Percentiles rank a stretch among this genome's conserved stretches.
Conservation (phyloP, 2,888 invertebrate species). For the Agrochola macilenta region DNA sequence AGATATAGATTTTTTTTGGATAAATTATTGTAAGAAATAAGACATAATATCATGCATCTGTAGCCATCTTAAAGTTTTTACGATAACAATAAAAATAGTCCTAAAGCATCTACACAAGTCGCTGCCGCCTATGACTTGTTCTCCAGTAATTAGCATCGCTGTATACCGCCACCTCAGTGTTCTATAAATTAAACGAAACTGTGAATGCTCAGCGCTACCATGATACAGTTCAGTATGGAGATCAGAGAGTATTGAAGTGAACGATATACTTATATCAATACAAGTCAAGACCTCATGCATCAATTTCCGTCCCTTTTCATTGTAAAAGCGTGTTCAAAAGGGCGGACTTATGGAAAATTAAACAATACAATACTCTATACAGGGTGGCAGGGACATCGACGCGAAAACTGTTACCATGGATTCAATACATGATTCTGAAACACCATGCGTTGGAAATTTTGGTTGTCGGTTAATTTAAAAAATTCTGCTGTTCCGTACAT, state of each 20-base stretch:
- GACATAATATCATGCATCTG: too few species aligned
- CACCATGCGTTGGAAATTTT: too few species aligned
- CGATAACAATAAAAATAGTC: too few species aligned
- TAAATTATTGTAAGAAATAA: too few species aligned
- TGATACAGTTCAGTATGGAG: slow-evolving; percentile 18
- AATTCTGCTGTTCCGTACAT: too few species aligned
- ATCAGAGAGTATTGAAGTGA: slow-evolving; percentile 9
- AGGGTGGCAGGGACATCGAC: too few species aligned
- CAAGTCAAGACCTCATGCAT: background rate
- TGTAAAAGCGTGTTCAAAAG: background rate
- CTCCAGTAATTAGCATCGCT: slow-evolving; percentile 44
- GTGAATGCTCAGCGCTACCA: slow-evolving; percentile 17
- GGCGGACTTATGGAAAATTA: background rate
- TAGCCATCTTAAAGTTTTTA: too few species aligned
- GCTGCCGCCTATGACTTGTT: slow-evolving; percentile 9
- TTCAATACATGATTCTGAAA: too few species aligned
- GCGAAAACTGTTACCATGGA: too few species aligned
- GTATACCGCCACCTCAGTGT: slow-evolving; percentile 35
- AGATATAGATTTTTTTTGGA: too few species aligned
- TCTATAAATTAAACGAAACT: slow-evolving; percentile 25
- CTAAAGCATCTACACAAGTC: background rate
- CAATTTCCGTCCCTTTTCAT: background rate
- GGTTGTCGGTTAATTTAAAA: too few species aligned
- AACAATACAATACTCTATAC: too few species aligned
- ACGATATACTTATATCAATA: background rate